phyloP scores from a whole-genome alignment of 2,888 invertebrate species.

The Rotaria sp. region DNA sequence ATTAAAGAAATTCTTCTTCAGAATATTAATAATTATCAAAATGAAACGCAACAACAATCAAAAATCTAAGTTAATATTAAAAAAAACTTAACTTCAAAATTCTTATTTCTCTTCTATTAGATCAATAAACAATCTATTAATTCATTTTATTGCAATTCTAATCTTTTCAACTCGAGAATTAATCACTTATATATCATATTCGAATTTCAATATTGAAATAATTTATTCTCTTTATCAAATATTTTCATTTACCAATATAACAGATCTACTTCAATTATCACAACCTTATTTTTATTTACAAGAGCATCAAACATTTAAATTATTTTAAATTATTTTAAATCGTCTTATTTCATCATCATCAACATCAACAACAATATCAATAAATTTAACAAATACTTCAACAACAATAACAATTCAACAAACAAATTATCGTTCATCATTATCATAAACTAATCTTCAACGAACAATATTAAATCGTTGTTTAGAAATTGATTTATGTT shows the following conservation, averaged over 20 bases:
- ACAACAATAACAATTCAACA: neutral
- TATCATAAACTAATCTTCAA: neutral
- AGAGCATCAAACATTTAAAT: neutral
- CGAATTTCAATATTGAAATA: neutral
- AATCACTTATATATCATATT: neutral
- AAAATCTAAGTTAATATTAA: neutral
- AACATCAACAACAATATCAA: too few species aligned
- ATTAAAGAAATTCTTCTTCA: conserved; percentile 1
- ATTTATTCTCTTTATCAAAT: neutral
- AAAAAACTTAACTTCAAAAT: too few species aligned
- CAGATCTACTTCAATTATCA: neutral
- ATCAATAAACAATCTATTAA: neutral
- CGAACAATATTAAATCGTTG: neutral
- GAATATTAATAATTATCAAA: neutral
- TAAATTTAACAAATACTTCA: neutral
- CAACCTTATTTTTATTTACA: neutral
- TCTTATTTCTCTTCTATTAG: neutral
- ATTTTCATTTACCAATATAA: neutral
- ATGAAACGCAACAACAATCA: neutral
- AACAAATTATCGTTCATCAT: neutral
- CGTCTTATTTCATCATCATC: neutral
- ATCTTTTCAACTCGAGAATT: neutral
- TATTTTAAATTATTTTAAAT: neutral
- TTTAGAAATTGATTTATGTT: neutral
- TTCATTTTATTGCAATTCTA: neutral